Conservation (phyloP, 2,797 vertebrate genomes). For the Pseudopleuronectes americanus region DNA sequence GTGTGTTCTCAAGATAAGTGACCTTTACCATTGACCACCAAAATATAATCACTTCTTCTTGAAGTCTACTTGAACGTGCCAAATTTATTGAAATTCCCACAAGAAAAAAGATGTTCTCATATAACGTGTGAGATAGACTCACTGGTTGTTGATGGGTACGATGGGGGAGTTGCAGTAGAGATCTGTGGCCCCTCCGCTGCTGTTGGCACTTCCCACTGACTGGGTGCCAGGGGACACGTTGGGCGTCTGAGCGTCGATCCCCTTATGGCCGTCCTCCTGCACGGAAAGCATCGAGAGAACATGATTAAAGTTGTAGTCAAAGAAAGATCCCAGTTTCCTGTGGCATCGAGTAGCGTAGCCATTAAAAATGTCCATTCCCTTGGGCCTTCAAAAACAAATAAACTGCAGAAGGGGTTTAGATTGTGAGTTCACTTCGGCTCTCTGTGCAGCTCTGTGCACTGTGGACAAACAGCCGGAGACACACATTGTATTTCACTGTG, state of each 20-base stretch:
- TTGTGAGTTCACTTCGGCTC: slow-evolving; percentile 53
- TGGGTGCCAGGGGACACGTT: slow-evolving; percentile 90
- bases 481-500: slow-evolving; percentile 44
- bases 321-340: neutral
- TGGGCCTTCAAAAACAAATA: too few species aligned
- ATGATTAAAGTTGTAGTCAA: too few species aligned
- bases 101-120: too few species aligned
- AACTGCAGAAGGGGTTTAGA: slow-evolving; percentile 31
- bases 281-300: slow-evolving; percentile 7
- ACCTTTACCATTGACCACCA: too few species aligned
- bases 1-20: too few species aligned
- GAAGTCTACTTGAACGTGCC: too few species aligned
- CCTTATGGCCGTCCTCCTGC: slow-evolving; percentile 90
- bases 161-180: slow-evolving; percentile 87
- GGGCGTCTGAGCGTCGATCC: slow-evolving; percentile 86
- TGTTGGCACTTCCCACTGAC: slow-evolving; percentile 91
- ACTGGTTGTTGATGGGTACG: slow-evolving; percentile 90
- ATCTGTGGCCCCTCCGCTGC: slow-evolving; percentile 86
- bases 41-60: too few species aligned
- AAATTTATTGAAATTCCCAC: too few species aligned
- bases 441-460: slow-evolving; percentile 35
- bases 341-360: neutral
- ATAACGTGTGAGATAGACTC: slow-evolving; percentile 33
- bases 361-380: neutral
- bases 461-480: slow-evolving; percentile 47